Evolutionary conservation across 2,888 invertebrate genomes (phyloP), one percentile per base, ranked within the genome.

Genomic region (Euphydryas editha): DNA sequence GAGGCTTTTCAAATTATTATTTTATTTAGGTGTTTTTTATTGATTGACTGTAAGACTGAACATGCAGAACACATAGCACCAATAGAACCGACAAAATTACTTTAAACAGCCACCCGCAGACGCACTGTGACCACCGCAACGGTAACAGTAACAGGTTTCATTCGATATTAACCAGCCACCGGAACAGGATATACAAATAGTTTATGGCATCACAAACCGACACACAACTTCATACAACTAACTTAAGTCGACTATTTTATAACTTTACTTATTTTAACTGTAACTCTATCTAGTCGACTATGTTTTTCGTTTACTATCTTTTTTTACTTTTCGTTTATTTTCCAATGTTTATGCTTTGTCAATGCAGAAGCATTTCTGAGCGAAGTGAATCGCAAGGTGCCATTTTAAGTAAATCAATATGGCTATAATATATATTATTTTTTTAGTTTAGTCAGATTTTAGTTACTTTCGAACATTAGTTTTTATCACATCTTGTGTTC

Each of bases 1-100:
- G 92, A 92, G 92, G 92, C 92, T 91, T 84, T 84, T 90, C 84
- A 87, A 87, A 87, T 87, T 81, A 81, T 80, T 82, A 84, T 82
- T 83, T 84, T 85, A 82, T 84, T 85, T 85, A 85, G 81, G 82
- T 86, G 84, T 85, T 85, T 85, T 86, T 86, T 54, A 81, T 84
- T 88, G 75, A 72, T 86, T 86, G 77, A 81, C 74, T 80, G 79
- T 83, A 91, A 92, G 92, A 92, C 91, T 92, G 91, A 92, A 81
- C 54, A 54, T 54, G 82, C 81, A 80, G 77, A 76, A 84, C 81
- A 75, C 71, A 69, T 78, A 89, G 92, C 92, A 92, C 92, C 92
- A 85, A 86, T 83, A 87, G 81, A 78, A 67, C 67, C 71, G 58
- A 69, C 58, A 30, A 71, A 69, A 56, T 64, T 65, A 70, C 62